Evolutionary conservation across 1,140 invertebrate genomes (phyloP), one percentile per base, ranked within the genome.

Genomic region (Nautilus pompilius): DNA sequence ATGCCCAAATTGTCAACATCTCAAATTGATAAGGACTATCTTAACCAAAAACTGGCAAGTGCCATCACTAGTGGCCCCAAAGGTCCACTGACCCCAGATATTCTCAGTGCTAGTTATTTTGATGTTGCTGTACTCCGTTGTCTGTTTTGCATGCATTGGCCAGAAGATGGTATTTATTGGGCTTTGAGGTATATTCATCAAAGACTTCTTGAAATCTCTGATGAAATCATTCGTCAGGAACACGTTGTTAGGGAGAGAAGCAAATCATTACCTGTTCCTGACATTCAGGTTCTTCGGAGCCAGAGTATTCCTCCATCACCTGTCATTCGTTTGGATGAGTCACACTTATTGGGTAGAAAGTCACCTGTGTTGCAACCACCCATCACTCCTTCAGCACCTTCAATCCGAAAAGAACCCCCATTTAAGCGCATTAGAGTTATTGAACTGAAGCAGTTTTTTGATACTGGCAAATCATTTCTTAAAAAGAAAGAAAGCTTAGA

Each of bases 161-260:
- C 93, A 73, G 96, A 98, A 81, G 96, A 99, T 82, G 97, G 97
- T 1, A 90, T 98, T 29, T 93, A 91, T 83, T 99, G 97, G 97
- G 94, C 93, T 29, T 81, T 99, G n/a, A 91, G 95, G 60, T 99
- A 86, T 70, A 74, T 85, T 22, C 78, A 83, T 45, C 82, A 84
- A 60, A 76, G 85, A 46, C 69, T 86, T 36, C 65, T 80, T 2
- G 83, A 85, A 60, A 73, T 79, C 22, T 74, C 69, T 64, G 79
- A 78, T 70, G 91, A 93, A 77, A 90, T 93, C 71, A 87, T 87
- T 32, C 88, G 88, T 1, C 86, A 86, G 46, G 87, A 90, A 70
- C 87, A 87, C 66, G 89, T 90, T 67, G 91, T 89, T 2, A 83
- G 93, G 59, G 88, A 90, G 73, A 84, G 95, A 57, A 96, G 94